Evolutionary conservation across 2,797 vertebrate species (phyloP).

Genomic region (Tinamus major): DNA sequence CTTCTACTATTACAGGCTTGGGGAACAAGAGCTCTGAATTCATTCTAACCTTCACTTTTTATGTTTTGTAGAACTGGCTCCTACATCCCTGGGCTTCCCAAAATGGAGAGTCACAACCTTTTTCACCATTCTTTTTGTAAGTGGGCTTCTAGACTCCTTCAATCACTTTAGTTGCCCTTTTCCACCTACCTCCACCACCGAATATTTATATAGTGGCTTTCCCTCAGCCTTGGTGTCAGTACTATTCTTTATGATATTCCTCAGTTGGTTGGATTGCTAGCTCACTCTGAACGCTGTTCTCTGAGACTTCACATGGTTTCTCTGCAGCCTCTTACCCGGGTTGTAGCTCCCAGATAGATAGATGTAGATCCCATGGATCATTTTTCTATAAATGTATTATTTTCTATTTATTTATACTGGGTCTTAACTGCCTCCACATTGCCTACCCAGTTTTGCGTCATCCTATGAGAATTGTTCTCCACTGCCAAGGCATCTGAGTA

Average conservation of each 20-base stretch:
- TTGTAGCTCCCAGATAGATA: too few species aligned
- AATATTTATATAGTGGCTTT: rapidly evolving
- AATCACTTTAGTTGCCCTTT: neutral
- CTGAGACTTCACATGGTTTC: neutral
- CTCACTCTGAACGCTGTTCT: neutral
- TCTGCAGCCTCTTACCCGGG: neutral
- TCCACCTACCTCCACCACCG: too few species aligned
- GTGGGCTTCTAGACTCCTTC: neutral
- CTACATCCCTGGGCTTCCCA: neutral
- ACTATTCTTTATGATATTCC: neutral
- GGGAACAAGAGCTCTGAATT: neutral
- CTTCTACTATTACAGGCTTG: neutral
- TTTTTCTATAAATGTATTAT: neutral
- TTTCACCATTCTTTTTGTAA: rapidly evolving
- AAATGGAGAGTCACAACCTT: neutral
- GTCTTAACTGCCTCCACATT: neutral
- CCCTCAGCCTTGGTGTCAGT: neutral
- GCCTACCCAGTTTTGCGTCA: neutral
- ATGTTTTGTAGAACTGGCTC: neutral
- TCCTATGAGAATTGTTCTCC: neutral
- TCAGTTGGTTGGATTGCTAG: neutral
- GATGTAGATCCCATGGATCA: too few species aligned
- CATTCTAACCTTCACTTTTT: neutral
- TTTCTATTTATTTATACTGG: neutral
- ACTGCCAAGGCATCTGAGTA: neutral